phyloP scores from a whole-genome alignment of 2,113 vertebrate genomes.

The Pyrgilauda ruficollis region DNA sequence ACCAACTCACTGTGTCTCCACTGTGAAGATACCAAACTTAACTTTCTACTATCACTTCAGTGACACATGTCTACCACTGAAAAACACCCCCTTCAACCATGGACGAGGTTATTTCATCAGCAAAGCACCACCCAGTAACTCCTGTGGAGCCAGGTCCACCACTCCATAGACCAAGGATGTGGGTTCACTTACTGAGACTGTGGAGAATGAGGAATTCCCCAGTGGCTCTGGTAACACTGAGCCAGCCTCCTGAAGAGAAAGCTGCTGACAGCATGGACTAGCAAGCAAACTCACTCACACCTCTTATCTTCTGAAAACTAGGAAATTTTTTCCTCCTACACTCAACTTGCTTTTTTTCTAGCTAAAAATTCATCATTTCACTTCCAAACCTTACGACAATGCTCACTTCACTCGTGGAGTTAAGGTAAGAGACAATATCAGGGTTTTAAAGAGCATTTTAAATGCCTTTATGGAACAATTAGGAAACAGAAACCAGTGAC shows the following conservation, averaged over 20 bases:
- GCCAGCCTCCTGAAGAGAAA: not conserved
- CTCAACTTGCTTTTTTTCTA: not conserved
- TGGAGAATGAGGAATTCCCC: not conserved
- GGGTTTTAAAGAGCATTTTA: not conserved
- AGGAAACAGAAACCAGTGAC: not conserved
- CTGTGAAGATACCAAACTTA: not conserved
- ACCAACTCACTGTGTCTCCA: not conserved
- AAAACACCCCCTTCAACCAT: not conserved
- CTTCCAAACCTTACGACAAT: not conserved
- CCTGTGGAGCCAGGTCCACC: not conserved
- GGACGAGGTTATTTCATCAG: not conserved
- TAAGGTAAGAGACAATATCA: not conserved
- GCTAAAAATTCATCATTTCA: not conserved
- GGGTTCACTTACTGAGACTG: not conserved
- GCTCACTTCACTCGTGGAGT: accelerated
- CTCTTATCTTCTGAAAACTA: not conserved
- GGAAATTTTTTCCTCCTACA: not conserved
- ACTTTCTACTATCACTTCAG: not conserved
- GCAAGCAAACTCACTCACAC: not conserved
- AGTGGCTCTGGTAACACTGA: not conserved
- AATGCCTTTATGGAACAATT: not conserved
- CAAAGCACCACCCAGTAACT: not conserved
- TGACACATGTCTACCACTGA: not conserved
- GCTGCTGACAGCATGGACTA: not conserved
- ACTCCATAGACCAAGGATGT: accelerated